These are phyloP conservation scores for Atlantisia rogersi DNA, from an alignment of 2,113 vertebrate genomes.

Conservation along the genomic window DNA sequence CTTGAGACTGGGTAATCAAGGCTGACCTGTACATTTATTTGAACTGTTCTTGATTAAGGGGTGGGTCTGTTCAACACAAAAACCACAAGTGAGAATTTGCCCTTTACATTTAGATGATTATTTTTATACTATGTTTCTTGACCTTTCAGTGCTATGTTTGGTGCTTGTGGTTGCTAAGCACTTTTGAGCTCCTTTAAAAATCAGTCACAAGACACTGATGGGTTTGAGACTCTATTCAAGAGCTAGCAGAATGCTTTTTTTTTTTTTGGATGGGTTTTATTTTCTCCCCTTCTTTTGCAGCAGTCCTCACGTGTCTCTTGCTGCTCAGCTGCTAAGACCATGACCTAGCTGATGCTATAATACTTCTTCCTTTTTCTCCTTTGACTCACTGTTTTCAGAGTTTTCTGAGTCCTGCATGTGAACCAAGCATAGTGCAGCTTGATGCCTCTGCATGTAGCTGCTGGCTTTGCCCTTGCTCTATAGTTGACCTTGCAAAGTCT, in stretches of 20 bases:
- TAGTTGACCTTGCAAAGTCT: slow-evolving; percentile 48
- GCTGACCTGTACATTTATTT: slow-evolving; percentile 6
- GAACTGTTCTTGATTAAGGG: slow-evolving; percentile 11
- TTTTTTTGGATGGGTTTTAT: no score
- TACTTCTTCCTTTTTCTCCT: slow-evolving; percentile 39
- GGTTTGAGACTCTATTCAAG: background rate
- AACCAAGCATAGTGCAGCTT: background rate
- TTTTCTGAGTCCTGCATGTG: slow-evolving; percentile 9
- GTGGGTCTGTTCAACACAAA: background rate
- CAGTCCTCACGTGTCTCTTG: background rate
- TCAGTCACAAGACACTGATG: background rate
- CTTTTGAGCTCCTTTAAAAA: slow-evolving; percentile 40
- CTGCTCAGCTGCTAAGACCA: slow-evolving; percentile 25
- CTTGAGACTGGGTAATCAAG: background rate
- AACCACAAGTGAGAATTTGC: slow-evolving; percentile 43
- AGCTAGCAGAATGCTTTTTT: background rate
- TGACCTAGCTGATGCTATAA: slow-evolving; percentile 26
- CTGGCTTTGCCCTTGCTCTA: slow-evolving; percentile 25
- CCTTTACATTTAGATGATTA: slow-evolving; percentile 56
- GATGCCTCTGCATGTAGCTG: background rate
- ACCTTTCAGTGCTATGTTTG: slow-evolving; percentile 43
- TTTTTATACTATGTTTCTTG: slow-evolving; percentile 58
- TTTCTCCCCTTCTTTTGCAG: background rate
- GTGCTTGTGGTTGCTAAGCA: slow-evolving; percentile 41
- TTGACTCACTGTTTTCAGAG: slow-evolving; percentile 29